Evolutionary conservation across 2,888 invertebrate species (phyloP).

Genomic region (Atrina japonica): DNA sequence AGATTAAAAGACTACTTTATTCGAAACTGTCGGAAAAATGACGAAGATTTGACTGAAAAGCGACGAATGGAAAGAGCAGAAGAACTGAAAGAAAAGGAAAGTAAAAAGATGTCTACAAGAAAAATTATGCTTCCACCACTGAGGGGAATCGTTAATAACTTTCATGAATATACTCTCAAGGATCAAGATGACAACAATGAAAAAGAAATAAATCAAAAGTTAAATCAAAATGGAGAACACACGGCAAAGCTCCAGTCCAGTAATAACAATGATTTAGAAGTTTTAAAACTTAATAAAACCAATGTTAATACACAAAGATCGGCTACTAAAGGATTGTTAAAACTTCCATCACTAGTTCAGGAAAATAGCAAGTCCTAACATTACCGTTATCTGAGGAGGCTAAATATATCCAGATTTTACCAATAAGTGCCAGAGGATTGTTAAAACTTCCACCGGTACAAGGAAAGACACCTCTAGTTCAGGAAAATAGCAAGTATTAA

Average conservation of each 20-base stretch:
- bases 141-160: constrained; percentile 32
- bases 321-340: constrained; percentile 22
- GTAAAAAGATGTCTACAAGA: constrained; percentile 25
- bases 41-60: constrained; percentile 45
- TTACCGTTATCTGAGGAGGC: no score
- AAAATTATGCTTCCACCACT: constrained; percentile 33
- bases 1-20: constrained; percentile 56
- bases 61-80: constrained; percentile 33
- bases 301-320: no score
- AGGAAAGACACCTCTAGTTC: constrained; percentile 30
- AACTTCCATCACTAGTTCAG: constrained; percentile 35
- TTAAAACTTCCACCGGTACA: constrained; percentile 43
- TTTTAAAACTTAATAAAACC: neutral
- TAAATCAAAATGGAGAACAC: neutral
- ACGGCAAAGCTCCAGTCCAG: neutral
- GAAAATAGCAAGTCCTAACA: no score
- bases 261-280: neutral
- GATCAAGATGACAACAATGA: constrained; percentile 8
- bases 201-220: neutral
- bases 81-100: constrained; percentile 19
- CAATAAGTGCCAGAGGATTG: constrained; percentile 3
- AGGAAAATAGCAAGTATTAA: no score
- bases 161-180: constrained; percentile 25
- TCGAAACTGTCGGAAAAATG: constrained; percentile 40
- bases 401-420: no score